Base-by-base conservation (phyloP, 2,797 vertebrate species). In the Cynodonichthys magdalenae region DNA sequence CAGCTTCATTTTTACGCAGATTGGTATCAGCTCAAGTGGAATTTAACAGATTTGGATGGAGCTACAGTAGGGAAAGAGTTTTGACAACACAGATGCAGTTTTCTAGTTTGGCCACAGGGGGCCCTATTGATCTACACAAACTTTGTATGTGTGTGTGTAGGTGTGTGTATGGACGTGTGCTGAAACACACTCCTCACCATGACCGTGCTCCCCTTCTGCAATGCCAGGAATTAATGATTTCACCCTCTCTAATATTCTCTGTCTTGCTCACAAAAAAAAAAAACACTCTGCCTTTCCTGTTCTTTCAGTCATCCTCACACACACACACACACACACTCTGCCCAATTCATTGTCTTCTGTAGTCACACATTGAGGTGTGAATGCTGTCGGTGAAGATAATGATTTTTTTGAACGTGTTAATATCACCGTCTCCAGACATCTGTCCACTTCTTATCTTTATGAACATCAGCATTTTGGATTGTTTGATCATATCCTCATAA, bases 191-290 rank as follows among this genome's bases (percentile, higher is more conserved):
- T 71, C n/a, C 49, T 73, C 69, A 46, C 53, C 50, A 48, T 75
- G 71, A 62, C 71, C 4, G 17, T 62, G 63, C 60, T 46, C 44
- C 29, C 10, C 15, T 70, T 41, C 62, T 67, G 2, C 70, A 69
- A 27, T 66, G 62, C 71, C 82, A 76, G 59, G 54, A 82, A 76
- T 79, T 11, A 87, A 83, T 76, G 66, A 83, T 75, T 81, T 77
- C 76, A 79, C 62, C 65, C 66, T 71, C 53, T 86, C 59, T 64
- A 44, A 58, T 49, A 36, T 75, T 67, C 56, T 75, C 20, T 14
- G 14, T 56, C 67, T 64, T 50, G 48, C 68, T 59, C 69, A 75
- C 53, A 55, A 69, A 46, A 75, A 50, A 41, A 9, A 41, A 9
- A 42, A 63, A 63, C 63, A 45, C 61, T 51, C 66, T 47, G 15